Percentiles rank a stretch among this genome's conserved stretches.
These are phyloP conservation scores for Amphilophus citrinellus DNA, from an alignment of 2,113 vertebrate genomes.

Conservation along the genomic window DNA sequence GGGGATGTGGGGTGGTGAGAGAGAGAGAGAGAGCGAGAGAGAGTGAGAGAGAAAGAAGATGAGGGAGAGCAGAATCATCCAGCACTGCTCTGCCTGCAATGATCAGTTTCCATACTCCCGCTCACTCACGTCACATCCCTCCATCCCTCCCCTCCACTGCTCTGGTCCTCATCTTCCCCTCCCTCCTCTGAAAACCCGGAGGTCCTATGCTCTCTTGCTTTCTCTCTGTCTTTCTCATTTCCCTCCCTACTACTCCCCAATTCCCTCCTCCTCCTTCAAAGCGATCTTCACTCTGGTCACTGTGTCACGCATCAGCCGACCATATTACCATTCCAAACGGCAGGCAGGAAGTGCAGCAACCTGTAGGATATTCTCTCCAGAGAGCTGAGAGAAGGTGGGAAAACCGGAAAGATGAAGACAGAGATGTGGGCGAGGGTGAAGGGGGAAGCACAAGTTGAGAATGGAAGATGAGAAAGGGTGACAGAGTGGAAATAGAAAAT, in stretches of 20 bases:
- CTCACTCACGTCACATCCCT: conserved; percentile 66
- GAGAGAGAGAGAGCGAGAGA: conserved; percentile 33
- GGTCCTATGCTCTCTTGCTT: conserved; percentile 20
- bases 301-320: conserved; percentile 1
- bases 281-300: conserved; percentile 21
- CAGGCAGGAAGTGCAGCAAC: conserved; percentile 41
- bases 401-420: neutral
- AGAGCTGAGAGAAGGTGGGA: neutral
- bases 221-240: neutral
- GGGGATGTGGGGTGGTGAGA: conserved; percentile 29
- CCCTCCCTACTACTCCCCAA: neutral
- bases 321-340: conserved; percentile 30
- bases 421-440: neutral
- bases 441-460: neutral
- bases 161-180: conserved; percentile 50
- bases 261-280: conserved; percentile 14
- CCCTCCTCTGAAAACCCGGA: conserved; percentile 30
- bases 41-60: conserved; percentile 18
- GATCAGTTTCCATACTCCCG: conserved; percentile 78
- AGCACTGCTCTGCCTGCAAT: conserved; percentile 66
- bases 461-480: neutral
- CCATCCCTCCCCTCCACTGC: conserved; percentile 35
- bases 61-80: conserved; percentile 48
- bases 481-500: conserved; percentile 8
- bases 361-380: conserved; percentile 34